Conservation (phyloP, 2,888 invertebrate genomes). For the Diplolepis rosae region DNA sequence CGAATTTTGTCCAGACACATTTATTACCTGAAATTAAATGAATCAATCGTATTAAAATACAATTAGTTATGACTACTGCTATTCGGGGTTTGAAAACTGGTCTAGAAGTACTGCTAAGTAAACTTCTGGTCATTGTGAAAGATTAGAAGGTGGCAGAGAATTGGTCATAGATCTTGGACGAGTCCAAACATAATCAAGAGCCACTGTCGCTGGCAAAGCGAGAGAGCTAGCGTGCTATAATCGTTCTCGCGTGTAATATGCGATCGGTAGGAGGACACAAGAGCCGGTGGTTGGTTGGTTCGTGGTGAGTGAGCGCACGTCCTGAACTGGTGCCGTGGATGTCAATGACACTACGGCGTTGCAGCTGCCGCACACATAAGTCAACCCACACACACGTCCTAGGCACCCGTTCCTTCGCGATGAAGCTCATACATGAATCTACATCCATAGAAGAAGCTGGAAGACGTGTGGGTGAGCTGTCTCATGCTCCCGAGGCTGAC, state of each 20-base stretch:
- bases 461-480: neutral
- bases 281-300: conserved; percentile 52
- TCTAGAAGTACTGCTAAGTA: no score
- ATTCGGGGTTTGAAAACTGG: no score
- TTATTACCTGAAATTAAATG: no score
- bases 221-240: conserved; percentile 53
- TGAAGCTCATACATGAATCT: neutral
- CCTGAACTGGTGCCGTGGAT: conserved; percentile 60
- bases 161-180: conserved; percentile 42
- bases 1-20: no score
- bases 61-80: no score
- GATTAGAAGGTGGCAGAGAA: conserved; percentile 37
- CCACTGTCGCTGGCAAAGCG: conserved; percentile 6
- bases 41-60: no score
- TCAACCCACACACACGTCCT: conserved; percentile 57
- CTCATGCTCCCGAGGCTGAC: conserved; percentile 4
- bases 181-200: conserved; percentile 43
- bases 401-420: conserved; percentile 32
- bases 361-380: conserved; percentile 49
- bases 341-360: conserved; percentile 64
- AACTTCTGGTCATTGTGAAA: conserved; percentile 6
- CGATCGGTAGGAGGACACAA: conserved; percentile 61
- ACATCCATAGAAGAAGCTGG: conserved; percentile 8
- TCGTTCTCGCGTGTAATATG: conserved; percentile 63
- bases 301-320: conserved; percentile 55